Evolutionary conservation across 2,797 vertebrate species (phyloP).

Genomic region (Neoniphon sammara): DNA sequence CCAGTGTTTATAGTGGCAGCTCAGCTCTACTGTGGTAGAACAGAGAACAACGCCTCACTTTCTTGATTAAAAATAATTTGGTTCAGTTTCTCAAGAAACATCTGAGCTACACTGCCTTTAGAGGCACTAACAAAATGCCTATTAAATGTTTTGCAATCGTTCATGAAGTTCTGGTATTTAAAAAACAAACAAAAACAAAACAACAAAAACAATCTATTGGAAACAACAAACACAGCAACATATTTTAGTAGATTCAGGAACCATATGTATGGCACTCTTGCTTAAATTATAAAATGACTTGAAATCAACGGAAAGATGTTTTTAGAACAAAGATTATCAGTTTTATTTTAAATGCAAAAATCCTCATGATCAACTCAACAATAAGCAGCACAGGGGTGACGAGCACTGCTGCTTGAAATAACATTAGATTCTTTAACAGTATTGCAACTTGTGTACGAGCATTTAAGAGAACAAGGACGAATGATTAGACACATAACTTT

Average conservation of each 20-base stretch:
- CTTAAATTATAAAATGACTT: not conserved
- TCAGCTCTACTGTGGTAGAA: not conserved
- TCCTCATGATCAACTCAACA: slow-evolving; percentile 11
- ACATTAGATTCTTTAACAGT: not conserved
- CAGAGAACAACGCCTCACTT: not conserved
- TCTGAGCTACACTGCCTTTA: slow-evolving; percentile 13
- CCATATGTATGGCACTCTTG: slow-evolving; percentile 7
- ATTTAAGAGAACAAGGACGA: not conserved
- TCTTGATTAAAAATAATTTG: slow-evolving; percentile 10
- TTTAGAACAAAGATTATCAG: not conserved
- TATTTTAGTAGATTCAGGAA: slow-evolving; percentile 13
- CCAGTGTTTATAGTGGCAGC: slow-evolving; percentile 15
- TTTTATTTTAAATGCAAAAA: slow-evolving; percentile 23
- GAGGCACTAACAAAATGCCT: slow-evolving; percentile 11
- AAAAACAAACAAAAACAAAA: slow-evolving; percentile 2
- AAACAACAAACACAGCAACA: not conserved
- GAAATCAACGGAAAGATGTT: not conserved
- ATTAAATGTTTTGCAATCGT: slow-evolving; percentile 1
- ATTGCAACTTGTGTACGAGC: slow-evolving; percentile 9
- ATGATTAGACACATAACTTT: slow-evolving; percentile 7
- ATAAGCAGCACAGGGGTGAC: not conserved
- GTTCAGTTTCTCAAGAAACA: not conserved
- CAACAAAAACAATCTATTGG: too few species aligned
- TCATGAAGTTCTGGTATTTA: slow-evolving; percentile 40
- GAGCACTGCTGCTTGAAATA: slow-evolving; percentile 1